Percentiles rank a stretch among this genome's conserved stretches.
These are phyloP conservation scores for Urocynchramus pylzowi DNA, from an alignment of 2,113 vertebrate genomes.

Conservation along the genomic window DNA sequence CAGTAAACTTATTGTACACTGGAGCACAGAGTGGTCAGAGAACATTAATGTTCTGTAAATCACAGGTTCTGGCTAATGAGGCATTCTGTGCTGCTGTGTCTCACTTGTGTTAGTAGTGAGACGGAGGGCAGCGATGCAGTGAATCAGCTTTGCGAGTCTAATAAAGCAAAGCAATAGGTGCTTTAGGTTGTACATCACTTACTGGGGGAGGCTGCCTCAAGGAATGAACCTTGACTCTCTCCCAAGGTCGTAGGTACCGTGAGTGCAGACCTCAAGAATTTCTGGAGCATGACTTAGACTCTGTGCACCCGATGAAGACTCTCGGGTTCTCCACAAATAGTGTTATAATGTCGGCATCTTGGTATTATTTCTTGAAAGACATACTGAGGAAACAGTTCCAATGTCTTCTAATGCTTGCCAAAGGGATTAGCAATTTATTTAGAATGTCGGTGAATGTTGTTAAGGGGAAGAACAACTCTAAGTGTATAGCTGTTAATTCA, in stretches of 20 bases:
- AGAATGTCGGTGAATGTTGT: neutral
- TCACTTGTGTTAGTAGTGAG: neutral
- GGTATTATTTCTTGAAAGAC: neutral
- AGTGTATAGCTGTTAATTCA: neutral
- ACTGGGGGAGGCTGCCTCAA: neutral
- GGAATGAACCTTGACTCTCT: neutral
- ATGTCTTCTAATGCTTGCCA: neutral
- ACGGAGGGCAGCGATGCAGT: neutral
- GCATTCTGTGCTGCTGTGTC: neutral
- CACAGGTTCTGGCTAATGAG: neutral
- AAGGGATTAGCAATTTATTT: neutral
- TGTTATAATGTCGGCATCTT: neutral
- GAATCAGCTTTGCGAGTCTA: neutral
- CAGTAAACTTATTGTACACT: fast-evolving
- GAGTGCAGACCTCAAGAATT: neutral
- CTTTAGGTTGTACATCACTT: neutral
- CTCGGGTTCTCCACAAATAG: neutral
- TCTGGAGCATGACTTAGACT: neutral
- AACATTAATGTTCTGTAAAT: neutral
- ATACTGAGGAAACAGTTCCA: neutral
- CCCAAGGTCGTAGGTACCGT: neutral
- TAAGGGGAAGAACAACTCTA: neutral
- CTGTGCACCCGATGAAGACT: neutral
- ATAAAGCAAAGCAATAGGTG: neutral
- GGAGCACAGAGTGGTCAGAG: neutral